phyloP scores from a whole-genome alignment of 2,797 vertebrate species.

The Leucoraja ocellata region DNA sequence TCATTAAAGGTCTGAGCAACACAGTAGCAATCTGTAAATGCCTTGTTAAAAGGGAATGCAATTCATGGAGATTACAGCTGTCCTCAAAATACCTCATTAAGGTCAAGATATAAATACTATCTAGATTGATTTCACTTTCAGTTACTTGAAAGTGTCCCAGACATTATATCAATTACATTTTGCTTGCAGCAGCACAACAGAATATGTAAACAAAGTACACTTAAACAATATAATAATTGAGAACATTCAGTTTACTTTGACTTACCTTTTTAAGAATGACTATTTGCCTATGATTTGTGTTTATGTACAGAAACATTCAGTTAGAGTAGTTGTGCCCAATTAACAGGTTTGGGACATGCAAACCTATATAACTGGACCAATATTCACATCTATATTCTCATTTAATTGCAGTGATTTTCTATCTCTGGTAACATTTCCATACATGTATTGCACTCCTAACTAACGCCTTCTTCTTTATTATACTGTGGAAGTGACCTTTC shows the following conservation, averaged over 20 bases:
- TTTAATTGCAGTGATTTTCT: not conserved
- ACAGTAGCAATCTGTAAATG: not conserved
- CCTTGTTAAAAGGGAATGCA: not conserved
- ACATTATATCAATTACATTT: too few species aligned
- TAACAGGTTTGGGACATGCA: not conserved
- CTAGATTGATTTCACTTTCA: not conserved
- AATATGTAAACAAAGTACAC: too few species aligned
- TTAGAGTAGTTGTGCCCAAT: too few species aligned
- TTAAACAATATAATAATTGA: too few species aligned
- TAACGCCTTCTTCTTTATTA: not conserved
- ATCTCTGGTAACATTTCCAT: not conserved
- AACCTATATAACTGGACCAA: not conserved
- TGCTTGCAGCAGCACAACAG: too few species aligned
- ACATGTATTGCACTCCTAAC: not conserved
- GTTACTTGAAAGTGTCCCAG: not conserved
- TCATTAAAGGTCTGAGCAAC: conserved; percentile 16
- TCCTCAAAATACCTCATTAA: not conserved
- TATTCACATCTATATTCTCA: not conserved
- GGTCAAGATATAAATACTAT: conserved; percentile 22
- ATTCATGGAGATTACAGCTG: conserved; percentile 17
- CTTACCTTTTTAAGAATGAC: too few species aligned
- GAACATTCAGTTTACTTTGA: too few species aligned
- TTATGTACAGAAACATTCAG: not conserved
- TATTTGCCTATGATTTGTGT: not conserved
- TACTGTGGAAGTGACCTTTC: not conserved